Evolutionary conservation across 2,797 vertebrate genomes (phyloP).

Genomic region (Oophaga sylvatica): DNA sequence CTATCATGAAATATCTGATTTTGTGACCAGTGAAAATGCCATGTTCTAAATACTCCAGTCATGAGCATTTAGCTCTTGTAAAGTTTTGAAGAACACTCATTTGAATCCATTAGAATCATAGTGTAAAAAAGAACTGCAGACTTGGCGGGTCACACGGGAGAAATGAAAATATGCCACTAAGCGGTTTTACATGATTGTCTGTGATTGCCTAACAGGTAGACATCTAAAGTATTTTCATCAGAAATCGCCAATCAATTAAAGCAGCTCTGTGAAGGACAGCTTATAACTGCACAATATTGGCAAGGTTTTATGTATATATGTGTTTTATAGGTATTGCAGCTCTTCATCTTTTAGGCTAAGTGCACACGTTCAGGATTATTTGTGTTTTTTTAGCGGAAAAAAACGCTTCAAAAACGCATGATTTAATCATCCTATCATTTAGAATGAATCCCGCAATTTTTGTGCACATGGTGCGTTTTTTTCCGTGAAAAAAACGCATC

Average conservation of each 20-base stretch:
- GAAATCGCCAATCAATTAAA: slow-evolving; percentile 26
- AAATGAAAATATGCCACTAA: slow-evolving; percentile 27
- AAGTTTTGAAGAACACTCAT: slow-evolving; percentile 31
- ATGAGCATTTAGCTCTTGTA: slow-evolving; percentile 5
- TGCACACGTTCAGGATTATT: no score
- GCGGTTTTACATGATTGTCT: slow-evolving; percentile 43
- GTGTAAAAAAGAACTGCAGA: slow-evolving; percentile 12
- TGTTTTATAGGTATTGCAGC: background rate
- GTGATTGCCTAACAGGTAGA: slow-evolving; percentile 45
- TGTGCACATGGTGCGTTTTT: no score
- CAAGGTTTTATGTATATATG: background rate
- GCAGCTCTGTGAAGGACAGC: background rate
- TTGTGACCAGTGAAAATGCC: background rate
- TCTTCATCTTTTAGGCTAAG: background rate
- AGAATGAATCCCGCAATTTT: no score
- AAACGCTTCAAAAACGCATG: no score
- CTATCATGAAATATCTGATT: background rate
- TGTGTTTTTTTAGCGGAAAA: no score
- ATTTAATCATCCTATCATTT: no score
- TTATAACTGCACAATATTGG: background rate
- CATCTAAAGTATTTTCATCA: slow-evolving; percentile 14
- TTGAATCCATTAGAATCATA: slow-evolving; percentile 50
- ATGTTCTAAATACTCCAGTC: background rate
- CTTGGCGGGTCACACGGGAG: slow-evolving; percentile 11
- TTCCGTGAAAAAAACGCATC: no score